Conservation (phyloP, 2,888 invertebrate genomes). For the Halocaridina rubra region DNA sequence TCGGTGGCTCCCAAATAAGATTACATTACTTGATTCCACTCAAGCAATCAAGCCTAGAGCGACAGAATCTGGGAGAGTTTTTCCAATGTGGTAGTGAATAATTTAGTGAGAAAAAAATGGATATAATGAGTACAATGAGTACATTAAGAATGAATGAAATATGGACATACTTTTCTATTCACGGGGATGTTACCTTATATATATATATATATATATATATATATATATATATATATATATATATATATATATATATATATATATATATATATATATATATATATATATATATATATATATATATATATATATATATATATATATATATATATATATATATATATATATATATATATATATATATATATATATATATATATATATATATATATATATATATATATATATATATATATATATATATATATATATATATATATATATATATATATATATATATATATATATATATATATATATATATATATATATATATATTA, state of each 20-base stretch:
- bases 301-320: constrained; percentile 23
- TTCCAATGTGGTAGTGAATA: no score
- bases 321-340: constrained; percentile 21
- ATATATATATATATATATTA: background rate
- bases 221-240: constrained; percentile 21
- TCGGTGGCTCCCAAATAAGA: no score
- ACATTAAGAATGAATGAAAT: no score
- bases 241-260: constrained; percentile 16
- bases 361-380: constrained; percentile 18
- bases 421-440: constrained; percentile 23
- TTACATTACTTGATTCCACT: no score
- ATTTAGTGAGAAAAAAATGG: no score
- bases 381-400: constrained; percentile 21
- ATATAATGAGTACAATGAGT: no score
- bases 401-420: constrained; percentile 21
- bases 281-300: constrained; percentile 16
- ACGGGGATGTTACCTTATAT: background rate
- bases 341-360: constrained; percentile 23
- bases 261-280: constrained; percentile 21
- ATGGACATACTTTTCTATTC: background rate
- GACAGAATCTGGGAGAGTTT: no score
- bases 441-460: constrained; percentile 10
- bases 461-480: constrained; percentile 11
- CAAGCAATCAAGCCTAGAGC: no score
- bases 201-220: constrained; percentile 23